Percentiles rank a stretch among this genome's conserved stretches.
Conservation (phyloP, 1,140 invertebrate genomes). For the Lethrus apterus region DNA sequence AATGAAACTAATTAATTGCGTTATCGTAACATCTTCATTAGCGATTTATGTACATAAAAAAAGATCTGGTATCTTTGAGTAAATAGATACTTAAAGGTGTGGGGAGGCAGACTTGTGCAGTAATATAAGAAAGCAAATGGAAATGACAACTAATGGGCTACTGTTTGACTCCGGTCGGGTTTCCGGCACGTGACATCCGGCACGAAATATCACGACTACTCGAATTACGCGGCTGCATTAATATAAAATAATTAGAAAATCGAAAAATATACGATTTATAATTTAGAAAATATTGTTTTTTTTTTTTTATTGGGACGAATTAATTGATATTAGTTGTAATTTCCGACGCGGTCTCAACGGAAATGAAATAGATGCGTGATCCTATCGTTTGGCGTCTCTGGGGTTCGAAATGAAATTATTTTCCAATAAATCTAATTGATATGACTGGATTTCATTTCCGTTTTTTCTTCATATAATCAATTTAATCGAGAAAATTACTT, state of each 20-base stretch:
- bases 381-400: conserved; percentile 4
- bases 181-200: conserved; percentile 30
- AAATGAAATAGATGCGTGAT: conserved; percentile 20
- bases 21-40: too few species aligned
- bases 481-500: too few species aligned
- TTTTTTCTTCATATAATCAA: too few species aligned
- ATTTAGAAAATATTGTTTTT: conserved; percentile 12
- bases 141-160: conserved; percentile 23
- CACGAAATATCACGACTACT: conserved; percentile 24
- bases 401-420: conserved; percentile 1
- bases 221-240: conserved; percentile 24
- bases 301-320: conserved; percentile 7
- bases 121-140: conserved; percentile 13
- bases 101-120: conserved; percentile 7
- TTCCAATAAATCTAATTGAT: conserved; percentile 9
- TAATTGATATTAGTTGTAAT: conserved; percentile 18
- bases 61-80: too few species aligned
- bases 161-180: conserved; percentile 30
- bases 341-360: conserved; percentile 20
- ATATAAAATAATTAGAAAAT: conserved; percentile 19
- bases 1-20: too few species aligned
- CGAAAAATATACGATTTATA: background rate
- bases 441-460: background rate
- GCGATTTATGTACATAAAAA: too few species aligned
- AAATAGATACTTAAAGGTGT: conserved; percentile 10